Evolutionary conservation across 2,113 vertebrate species (phyloP).

Genomic region (Bubalus kerabau): DNA sequence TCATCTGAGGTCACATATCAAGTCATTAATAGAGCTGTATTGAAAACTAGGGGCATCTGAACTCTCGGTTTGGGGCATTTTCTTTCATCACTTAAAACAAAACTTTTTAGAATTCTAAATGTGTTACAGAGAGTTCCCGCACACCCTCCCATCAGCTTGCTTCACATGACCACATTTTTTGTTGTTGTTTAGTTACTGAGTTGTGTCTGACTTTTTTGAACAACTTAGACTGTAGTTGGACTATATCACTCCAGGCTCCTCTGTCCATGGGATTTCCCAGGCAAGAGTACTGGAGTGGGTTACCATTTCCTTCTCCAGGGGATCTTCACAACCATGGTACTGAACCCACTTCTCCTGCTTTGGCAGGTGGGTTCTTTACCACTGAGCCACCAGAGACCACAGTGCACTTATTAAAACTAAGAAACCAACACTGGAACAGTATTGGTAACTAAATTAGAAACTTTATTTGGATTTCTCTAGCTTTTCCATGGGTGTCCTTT

Average conservation of each 20-base stretch:
- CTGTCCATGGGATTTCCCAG: not conserved
- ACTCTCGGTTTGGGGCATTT: not conserved
- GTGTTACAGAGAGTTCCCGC: not conserved
- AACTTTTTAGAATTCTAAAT: not conserved
- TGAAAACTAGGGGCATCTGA: not conserved
- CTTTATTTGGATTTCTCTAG: not conserved
- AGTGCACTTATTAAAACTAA: not conserved
- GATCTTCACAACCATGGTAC: not conserved
- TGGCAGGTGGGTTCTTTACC: not conserved
- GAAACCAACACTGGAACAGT: accelerated
- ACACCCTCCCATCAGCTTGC: not conserved
- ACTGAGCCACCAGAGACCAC: not conserved
- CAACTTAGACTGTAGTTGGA: not conserved
- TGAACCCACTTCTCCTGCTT: not conserved
- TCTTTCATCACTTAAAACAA: not conserved
- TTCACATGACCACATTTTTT: not conserved
- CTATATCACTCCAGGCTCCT: not conserved
- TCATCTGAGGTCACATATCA: not conserved
- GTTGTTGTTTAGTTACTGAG: not conserved
- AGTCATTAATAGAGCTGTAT: not conserved
- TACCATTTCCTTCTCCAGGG: not conserved
- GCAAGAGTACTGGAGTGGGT: not conserved
- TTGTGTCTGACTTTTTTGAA: not conserved
- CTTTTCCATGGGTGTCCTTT: not conserved
- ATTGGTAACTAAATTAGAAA: no score